A percentile compares a stretch with the other conserved stretches of the same genome.
Conservation (phyloP, 2,797 vertebrate species). For the Cichlasoma orientale region DNA sequence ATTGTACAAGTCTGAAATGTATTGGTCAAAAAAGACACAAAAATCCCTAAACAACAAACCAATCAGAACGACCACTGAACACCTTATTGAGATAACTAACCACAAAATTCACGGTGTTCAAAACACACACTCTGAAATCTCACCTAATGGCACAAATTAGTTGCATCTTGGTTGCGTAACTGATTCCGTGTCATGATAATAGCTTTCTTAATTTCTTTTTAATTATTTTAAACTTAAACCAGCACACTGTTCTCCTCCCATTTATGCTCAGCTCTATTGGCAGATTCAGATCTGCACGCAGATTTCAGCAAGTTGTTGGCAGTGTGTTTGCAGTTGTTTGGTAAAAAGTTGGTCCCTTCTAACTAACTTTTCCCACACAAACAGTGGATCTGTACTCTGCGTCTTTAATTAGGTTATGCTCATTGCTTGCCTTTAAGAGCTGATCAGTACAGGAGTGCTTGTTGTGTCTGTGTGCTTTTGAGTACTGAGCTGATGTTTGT, state of each 20-base stretch:
- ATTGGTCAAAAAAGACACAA: slow-evolving; percentile 79
- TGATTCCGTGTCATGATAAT: slow-evolving; percentile 37
- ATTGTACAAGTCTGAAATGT: slow-evolving; percentile 78
- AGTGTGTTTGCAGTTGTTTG: slow-evolving; percentile 76
- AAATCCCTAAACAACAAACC: slow-evolving; percentile 77
- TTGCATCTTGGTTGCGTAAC: slow-evolving; percentile 55
- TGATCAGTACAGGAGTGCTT: slow-evolving; percentile 18
- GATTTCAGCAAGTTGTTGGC: slow-evolving; percentile 65
- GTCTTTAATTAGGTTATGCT: slow-evolving; percentile 11
- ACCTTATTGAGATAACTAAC: slow-evolving; percentile 72
- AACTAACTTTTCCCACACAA: slow-evolving; percentile 57
- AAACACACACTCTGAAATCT: slow-evolving; percentile 71
- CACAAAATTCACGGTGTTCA: slow-evolving; percentile 75
- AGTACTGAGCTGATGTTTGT: slow-evolving; percentile 29
- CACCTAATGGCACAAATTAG: slow-evolving; percentile 64
- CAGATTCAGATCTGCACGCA: slow-evolving; percentile 42
- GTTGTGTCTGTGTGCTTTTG: slow-evolving; percentile 18
- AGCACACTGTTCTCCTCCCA: slow-evolving; percentile 29
- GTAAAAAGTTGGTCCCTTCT: slow-evolving; percentile 76
- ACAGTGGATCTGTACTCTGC: slow-evolving; percentile 28
- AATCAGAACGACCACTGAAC: slow-evolving; percentile 76
- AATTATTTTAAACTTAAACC: slow-evolving; percentile 9
- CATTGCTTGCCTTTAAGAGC: slow-evolving; percentile 38
- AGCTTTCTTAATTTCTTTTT: slow-evolving; percentile 19
- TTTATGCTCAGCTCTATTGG: slow-evolving; percentile 36